Conservation (phyloP, 2,797 vertebrate species). For the Taeniopygia guttata region DNA sequence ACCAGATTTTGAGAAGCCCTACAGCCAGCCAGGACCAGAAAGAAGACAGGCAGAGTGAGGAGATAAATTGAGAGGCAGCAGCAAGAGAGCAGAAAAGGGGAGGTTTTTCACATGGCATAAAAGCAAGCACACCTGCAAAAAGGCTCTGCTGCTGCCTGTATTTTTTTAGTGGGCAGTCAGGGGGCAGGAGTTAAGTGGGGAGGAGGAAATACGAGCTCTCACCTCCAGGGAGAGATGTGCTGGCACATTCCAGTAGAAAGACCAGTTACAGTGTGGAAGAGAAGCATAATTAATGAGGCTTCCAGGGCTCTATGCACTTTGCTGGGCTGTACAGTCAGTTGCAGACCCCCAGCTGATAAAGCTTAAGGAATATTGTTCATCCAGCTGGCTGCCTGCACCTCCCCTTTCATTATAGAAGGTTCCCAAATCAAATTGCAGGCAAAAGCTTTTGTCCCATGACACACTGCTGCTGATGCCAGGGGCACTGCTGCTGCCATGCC, state of each 20-base stretch:
- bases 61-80: not conserved
- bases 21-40: not conserved
- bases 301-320: not conserved
- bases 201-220: not conserved
- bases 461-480: not conserved
- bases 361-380: not conserved
- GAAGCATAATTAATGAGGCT: not conserved
- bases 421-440: not conserved
- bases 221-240: not conserved
- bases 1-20: slow-evolving; percentile 12
- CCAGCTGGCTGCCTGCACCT: not conserved
- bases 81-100: not conserved
- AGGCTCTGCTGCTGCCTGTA: not conserved
- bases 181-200: not conserved
- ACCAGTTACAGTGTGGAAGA: not conserved
- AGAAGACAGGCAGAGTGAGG: not conserved
- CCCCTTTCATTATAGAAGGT: not conserved
- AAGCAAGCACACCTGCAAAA: not conserved
- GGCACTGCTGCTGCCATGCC: not conserved
- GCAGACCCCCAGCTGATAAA: not conserved
- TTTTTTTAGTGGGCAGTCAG: not conserved
- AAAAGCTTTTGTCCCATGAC: not conserved
- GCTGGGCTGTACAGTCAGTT: not conserved
- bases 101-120: not conserved
- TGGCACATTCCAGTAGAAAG: not conserved